Conservation (phyloP, 2,888 invertebrate species). For the Choristoneura rosaceana region DNA sequence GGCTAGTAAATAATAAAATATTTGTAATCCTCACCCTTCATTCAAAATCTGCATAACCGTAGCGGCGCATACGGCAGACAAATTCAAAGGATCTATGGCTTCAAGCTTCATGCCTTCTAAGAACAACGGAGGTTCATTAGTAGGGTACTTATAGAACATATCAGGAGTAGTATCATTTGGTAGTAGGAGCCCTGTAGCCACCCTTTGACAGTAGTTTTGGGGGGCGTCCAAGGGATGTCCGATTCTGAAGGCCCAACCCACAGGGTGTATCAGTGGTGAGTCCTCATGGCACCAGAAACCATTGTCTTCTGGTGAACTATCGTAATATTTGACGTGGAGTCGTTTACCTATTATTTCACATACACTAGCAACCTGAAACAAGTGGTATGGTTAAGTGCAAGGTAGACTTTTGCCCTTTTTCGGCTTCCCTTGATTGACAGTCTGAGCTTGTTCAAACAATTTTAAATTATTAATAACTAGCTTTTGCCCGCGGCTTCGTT, state of each 20-base stretch:
- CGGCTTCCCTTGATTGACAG: not conserved
- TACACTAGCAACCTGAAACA: constrained; percentile 90
- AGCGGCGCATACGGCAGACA: constrained; percentile 97
- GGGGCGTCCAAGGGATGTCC: constrained; percentile 96
- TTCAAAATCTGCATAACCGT: constrained; percentile 97
- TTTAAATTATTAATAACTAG: too few relatives aligned
- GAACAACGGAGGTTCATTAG: constrained; percentile 86
- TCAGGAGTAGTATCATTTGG: constrained; percentile 93
- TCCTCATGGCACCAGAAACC: constrained; percentile 99
- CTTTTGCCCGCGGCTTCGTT: too few relatives aligned
- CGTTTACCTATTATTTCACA: constrained; percentile 96
- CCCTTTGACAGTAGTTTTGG: constrained; percentile 90
- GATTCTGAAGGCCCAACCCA: constrained; percentile 97
- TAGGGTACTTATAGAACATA: constrained; percentile 89
- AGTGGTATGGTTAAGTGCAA: constrained; percentile 35
- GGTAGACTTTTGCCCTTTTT: not conserved
- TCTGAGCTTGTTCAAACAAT: too few relatives aligned
- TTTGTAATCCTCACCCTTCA: constrained; percentile 86
- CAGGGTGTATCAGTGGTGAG: constrained; percentile 96
- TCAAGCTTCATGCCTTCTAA: constrained; percentile 97
- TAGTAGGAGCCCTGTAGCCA: constrained; percentile 89
- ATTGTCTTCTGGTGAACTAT: constrained; percentile 91
- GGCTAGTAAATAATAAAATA: too few relatives aligned
- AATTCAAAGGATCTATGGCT: constrained; percentile 98
- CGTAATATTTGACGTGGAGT: constrained; percentile 95